phyloP scores from a whole-genome alignment of 2,888 invertebrate genomes.

The Drosophila monieri region DNA sequence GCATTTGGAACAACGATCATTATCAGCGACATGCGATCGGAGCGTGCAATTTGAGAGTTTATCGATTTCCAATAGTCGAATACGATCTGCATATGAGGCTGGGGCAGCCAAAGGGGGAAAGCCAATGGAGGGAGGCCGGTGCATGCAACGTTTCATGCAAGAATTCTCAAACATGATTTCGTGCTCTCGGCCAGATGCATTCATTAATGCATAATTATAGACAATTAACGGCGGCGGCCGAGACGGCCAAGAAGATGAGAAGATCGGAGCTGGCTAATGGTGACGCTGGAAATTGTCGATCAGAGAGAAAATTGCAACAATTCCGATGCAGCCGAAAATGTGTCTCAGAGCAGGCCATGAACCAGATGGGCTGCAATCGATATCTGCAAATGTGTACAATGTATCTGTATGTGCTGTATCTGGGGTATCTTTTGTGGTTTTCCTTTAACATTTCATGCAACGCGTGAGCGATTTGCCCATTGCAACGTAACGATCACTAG shows the following conservation, averaged over 20 bases:
- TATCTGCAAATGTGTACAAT: constrained; percentile 12
- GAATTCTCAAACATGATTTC: constrained; percentile 72
- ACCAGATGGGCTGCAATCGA: constrained; percentile 35
- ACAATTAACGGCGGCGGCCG: constrained; percentile 66
- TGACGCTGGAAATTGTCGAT: constrained; percentile 70
- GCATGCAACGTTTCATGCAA: constrained; percentile 74
- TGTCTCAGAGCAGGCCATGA: constrained; percentile 22
- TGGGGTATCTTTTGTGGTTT: constrained; percentile 51
- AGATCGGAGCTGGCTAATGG: constrained; percentile 52
- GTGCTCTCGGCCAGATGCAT: constrained; percentile 76
- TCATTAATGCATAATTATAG: constrained; percentile 80
- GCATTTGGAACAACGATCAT: constrained; percentile 45
- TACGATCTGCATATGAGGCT: constrained; percentile 44
- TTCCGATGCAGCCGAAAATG: constrained; percentile 48
- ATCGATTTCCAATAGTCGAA: constrained; percentile 69
- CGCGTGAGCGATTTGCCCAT: constrained; percentile 70
- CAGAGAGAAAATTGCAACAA: constrained; percentile 62
- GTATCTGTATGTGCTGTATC: constrained; percentile 17
- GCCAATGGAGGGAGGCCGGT: background rate
- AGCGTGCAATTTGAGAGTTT: constrained; percentile 77
- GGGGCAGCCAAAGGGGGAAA: background rate
- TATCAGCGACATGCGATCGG: constrained; percentile 57
- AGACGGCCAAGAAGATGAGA: constrained; percentile 2
- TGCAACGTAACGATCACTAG: constrained; percentile 20
- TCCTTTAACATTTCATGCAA: constrained; percentile 52